phyloP scores from a whole-genome alignment of 2,888 invertebrate genomes.

The Pammene fasciana region DNA sequence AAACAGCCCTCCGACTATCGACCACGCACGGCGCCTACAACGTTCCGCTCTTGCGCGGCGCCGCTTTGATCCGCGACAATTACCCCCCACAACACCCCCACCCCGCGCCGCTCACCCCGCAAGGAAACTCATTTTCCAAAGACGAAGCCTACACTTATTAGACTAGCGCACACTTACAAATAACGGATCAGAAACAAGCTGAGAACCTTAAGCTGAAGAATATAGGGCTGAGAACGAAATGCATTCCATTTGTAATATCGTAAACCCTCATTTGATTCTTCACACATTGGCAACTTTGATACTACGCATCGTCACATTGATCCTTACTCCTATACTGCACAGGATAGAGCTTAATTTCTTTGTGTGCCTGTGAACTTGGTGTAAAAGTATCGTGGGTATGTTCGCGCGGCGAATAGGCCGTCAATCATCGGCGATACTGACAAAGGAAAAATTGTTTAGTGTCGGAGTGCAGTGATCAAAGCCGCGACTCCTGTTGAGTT shows the following conservation, averaged over 20 bases:
- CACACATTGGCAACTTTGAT: slow-evolving; percentile 12
- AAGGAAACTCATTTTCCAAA: slow-evolving; percentile 42
- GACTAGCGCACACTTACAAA: slow-evolving; percentile 27
- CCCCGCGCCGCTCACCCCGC: not conserved
- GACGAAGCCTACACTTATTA: slow-evolving; percentile 40
- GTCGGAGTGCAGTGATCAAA: slow-evolving; percentile 24
- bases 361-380: not conserved
- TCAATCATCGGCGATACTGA: slow-evolving; percentile 41
- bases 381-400: not conserved
- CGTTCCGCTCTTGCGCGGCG: slow-evolving; percentile 3
- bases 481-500: slow-evolving; percentile 19
- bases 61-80: slow-evolving; percentile 37
- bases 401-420: slow-evolving; percentile 35
- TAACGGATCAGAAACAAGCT: not conserved
- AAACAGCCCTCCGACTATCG: not conserved
- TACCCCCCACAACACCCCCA: slow-evolving; percentile 15
- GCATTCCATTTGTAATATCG: slow-evolving; percentile 21
- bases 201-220: not conserved
- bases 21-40: slow-evolving; percentile 3
- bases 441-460: slow-evolving; percentile 35
- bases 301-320: not conserved
- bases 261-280: slow-evolving; percentile 31
- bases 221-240: slow-evolving; percentile 16
- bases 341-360: not conserved
- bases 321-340: not conserved